A percentile compares a stretch with the other conserved stretches of the same genome.
phyloP scores from a whole-genome alignment of 2,888 invertebrate species.

The Temnothorax unifasciatus region DNA sequence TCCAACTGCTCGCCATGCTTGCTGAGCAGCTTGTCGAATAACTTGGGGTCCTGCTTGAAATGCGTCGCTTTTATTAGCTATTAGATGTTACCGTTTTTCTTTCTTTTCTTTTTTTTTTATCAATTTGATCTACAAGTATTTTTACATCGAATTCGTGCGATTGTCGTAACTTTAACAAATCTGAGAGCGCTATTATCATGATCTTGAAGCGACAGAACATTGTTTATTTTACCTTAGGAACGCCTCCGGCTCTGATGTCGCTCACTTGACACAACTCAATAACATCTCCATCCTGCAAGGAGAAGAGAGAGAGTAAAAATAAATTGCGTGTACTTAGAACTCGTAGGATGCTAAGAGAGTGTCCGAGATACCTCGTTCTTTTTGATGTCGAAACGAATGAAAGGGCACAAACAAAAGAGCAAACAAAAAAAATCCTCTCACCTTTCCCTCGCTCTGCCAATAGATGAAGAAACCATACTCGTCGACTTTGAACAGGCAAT shows the following conservation, averaged over 20 bases:
- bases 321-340: background rate
- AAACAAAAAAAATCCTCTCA: slow-evolving; percentile 86
- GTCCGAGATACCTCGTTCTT: background rate
- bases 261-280: slow-evolving; percentile 99
- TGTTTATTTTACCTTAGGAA: slow-evolving; percentile 92
- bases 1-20: slow-evolving; percentile 95
- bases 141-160: background rate
- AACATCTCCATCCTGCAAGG: slow-evolving; percentile 97
- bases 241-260: slow-evolving; percentile 97
- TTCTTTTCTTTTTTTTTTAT: background rate
- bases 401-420: background rate
- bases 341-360: background rate
- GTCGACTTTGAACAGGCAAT: slow-evolving; percentile 97
- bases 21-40: slow-evolving; percentile 91
- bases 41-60: slow-evolving; percentile 91
- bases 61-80: background rate
- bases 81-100: background rate
- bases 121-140: background rate
- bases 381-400: background rate
- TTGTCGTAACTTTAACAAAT: background rate
- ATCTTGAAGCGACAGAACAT: background rate
- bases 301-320: slow-evolving; percentile 66
- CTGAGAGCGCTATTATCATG: background rate
- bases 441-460: slow-evolving; percentile 98
- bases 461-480: slow-evolving; percentile 99